A percentile compares a stretch with the other conserved stretches of the same genome.
phyloP scores from a whole-genome alignment of 2,888 invertebrate genomes.

The Holacanthella duospinosa region DNA sequence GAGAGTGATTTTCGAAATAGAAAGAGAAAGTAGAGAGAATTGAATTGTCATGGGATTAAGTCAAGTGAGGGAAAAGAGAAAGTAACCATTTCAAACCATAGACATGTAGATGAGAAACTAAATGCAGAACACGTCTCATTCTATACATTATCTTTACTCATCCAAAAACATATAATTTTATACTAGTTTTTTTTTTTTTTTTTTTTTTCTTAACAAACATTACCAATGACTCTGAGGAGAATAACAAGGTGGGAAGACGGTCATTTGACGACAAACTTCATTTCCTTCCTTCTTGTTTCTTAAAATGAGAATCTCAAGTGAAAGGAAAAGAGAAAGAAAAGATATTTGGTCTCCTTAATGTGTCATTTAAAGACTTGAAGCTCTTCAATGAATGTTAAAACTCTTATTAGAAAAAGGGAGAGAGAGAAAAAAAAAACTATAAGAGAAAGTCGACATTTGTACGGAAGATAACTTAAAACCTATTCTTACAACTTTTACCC shows the following conservation, averaged over 20 bases:
- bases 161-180: background rate
- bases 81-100: background rate
- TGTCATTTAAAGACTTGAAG: conserved; percentile 15
- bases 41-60: conserved; percentile 10
- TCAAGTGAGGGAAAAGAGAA: background rate
- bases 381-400: conserved; percentile 23
- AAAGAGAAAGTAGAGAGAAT: background rate
- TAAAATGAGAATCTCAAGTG: background rate
- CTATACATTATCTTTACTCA: conserved; percentile 5
- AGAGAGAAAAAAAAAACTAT: background rate
- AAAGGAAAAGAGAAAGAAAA: conserved; percentile 4
- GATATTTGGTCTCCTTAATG: conserved; percentile 15
- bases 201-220: too few species aligned
- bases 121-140: conserved; percentile 9
- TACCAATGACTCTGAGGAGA: too few species aligned
- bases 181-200: background rate
- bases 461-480: background rate
- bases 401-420: background rate
- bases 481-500: too few species aligned
- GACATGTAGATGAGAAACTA: background rate
- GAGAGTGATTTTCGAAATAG: background rate
- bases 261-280: too few species aligned
- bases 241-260: background rate
- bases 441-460: background rate
- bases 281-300: background rate